Conservation (phyloP, 2,888 invertebrate species). For the Stenichneumon culpator region DNA sequence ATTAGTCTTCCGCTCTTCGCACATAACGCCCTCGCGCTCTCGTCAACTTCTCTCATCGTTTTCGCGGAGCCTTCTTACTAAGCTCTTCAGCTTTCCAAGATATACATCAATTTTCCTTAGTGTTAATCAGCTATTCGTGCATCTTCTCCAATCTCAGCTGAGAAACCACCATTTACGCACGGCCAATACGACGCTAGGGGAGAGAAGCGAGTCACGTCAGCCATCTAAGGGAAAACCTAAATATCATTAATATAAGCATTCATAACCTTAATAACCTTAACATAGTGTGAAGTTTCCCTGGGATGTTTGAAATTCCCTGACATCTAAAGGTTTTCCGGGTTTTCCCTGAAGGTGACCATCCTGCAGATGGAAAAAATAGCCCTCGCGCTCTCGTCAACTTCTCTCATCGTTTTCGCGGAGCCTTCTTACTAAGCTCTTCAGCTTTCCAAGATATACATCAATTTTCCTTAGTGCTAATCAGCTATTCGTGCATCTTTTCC, state of each 20-base stretch:
- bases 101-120: constrained; percentile 32
- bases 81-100: constrained; percentile 12
- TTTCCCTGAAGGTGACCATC: too few relatives aligned
- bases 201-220: too few relatives aligned
- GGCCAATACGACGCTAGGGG: background rate
- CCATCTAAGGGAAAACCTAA: too few relatives aligned
- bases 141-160: background rate
- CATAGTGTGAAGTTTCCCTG: too few relatives aligned
- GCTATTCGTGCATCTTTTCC: background rate
- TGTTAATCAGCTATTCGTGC: background rate
- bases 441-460: constrained; percentile 22
- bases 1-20: constrained; percentile 59
- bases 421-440: background rate
- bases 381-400: constrained; percentile 22
- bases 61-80: background rate
- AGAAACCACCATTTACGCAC: background rate
- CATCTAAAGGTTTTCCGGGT: too few relatives aligned
- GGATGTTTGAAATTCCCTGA: too few relatives aligned
- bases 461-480: constrained; percentile 31
- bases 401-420: constrained; percentile 43
- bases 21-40: constrained; percentile 17
- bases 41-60: constrained; percentile 53
- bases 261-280: too few relatives aligned
- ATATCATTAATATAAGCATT: too few relatives aligned
- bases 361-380: too few relatives aligned